phyloP scores from a whole-genome alignment of 2,797 vertebrate genomes.

The Enoplosus armatus region DNA sequence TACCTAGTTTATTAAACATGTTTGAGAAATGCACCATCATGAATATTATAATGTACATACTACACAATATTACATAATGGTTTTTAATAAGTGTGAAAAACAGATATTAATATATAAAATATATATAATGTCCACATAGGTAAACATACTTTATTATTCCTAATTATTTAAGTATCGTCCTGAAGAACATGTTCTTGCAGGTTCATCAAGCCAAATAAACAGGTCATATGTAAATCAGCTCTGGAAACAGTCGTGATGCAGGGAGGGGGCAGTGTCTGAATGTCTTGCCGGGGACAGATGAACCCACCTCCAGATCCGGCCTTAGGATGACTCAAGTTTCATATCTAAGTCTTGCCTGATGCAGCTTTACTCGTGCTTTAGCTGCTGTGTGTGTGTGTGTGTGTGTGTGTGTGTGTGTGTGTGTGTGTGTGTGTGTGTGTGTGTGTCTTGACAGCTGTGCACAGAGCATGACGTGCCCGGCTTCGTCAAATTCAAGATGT shows the following conservation, averaged over 20 bases:
- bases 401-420: no score
- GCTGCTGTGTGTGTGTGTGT: conserved; percentile 5
- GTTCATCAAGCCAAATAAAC: background rate
- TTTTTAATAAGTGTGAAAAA: no score
- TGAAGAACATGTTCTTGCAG: background rate
- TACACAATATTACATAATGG: no score
- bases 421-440: conserved; percentile 17
- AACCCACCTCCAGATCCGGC: background rate
- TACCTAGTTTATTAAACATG: no score
- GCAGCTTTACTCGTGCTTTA: background rate
- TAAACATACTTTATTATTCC: no score
- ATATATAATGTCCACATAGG: no score
- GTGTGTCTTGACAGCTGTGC: conserved; percentile 90
- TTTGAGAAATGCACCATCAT: no score
- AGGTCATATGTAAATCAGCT: background rate
- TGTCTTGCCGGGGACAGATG: background rate
- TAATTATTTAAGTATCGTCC: background rate
- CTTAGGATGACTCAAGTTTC: background rate
- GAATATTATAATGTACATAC: no score
- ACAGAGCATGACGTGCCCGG: conserved; percentile 93
- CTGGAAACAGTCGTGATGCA: background rate
- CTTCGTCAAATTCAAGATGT: conserved; percentile 97
- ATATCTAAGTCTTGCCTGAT: no score
- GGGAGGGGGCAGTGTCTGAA: background rate
- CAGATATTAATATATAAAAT: no score